These are phyloP conservation scores for Chaetoderma sp. DNA, from an alignment of 2,888 invertebrate genomes.

Conservation along the genomic window DNA sequence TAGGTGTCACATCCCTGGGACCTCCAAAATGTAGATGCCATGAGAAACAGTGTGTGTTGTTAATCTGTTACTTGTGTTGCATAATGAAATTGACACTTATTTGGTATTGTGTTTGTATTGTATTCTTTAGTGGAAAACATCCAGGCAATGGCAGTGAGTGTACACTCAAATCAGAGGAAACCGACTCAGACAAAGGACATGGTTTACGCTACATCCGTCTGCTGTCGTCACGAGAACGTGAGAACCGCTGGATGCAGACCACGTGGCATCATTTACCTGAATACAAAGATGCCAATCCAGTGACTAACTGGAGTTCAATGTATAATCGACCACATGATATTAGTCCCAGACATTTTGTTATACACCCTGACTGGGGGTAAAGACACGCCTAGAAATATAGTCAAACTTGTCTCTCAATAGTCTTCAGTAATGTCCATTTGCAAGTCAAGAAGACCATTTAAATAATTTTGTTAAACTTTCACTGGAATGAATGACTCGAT, in stretches of 20 bases:
- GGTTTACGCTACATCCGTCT: slow-evolving; percentile 41
- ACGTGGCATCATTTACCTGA: slow-evolving; percentile 66
- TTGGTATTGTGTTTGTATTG: slow-evolving; percentile 3
- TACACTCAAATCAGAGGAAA: neutral
- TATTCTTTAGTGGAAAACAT: neutral
- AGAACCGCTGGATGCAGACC: slow-evolving; percentile 61
- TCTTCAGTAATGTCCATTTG: too few relatives aligned
- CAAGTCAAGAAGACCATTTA: too few relatives aligned
- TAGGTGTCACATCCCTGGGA: too few relatives aligned
- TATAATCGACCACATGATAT: slow-evolving; percentile 50
- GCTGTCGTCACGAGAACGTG: slow-evolving; percentile 52
- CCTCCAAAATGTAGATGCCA: too few relatives aligned
- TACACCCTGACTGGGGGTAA: slow-evolving; percentile 65
- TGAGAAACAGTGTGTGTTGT: neutral
- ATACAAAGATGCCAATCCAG: slow-evolving; percentile 44
- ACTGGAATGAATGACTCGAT: too few relatives aligned
- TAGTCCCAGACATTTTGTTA: slow-evolving; percentile 55
- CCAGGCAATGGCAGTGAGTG: slow-evolving; percentile 24
- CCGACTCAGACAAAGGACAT: too few relatives aligned
- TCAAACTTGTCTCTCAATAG: too few relatives aligned
- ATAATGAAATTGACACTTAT: neutral
- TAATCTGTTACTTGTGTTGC: neutral
- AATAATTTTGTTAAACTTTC: too few relatives aligned
- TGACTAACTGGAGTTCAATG: slow-evolving; percentile 53
- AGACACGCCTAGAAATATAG: too few relatives aligned